phyloP scores from a whole-genome alignment of 2,888 invertebrate genomes.

The Escarpia spicata region DNA sequence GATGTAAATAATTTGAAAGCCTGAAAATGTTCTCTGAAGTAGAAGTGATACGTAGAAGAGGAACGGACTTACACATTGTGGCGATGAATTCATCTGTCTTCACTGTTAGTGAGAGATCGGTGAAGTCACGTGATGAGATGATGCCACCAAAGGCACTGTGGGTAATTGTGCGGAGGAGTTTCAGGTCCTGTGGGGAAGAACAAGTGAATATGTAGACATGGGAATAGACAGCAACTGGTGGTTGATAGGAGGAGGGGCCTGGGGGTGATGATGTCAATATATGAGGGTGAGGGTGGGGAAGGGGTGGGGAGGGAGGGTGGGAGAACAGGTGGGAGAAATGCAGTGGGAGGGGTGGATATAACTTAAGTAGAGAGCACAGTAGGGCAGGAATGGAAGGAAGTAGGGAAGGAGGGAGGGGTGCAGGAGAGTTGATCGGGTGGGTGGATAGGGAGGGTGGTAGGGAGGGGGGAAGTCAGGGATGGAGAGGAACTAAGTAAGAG shows the following conservation, averaged over 20 bases:
- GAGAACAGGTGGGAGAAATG: not conserved
- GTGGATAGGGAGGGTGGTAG: not conserved
- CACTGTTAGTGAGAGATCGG: constrained; percentile 43
- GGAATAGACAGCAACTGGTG: not conserved
- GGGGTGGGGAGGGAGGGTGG: not conserved
- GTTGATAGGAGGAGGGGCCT: not conserved
- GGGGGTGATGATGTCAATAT: not conserved
- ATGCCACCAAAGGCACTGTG: constrained; percentile 45
- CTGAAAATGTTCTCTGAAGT: not conserved
- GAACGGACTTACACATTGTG: constrained; percentile 37
- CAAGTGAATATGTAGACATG: not conserved
- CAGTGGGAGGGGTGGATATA: not conserved
- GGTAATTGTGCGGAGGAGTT: constrained; percentile 33
- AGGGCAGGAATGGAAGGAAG: no score
- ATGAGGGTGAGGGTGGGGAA: no score
- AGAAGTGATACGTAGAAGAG: not conserved
- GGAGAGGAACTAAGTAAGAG: no score
- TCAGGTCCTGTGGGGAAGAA: constrained; percentile 36
- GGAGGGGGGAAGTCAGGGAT: not conserved
- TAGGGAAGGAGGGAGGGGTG: no score
- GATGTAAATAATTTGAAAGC: not conserved
- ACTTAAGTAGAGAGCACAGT: no score
- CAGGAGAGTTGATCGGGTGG: no score
- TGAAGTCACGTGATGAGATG: constrained; percentile 46
- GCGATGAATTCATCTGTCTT: constrained; percentile 42